Percentiles rank a stretch among this genome's conserved stretches.
phyloP scores from a whole-genome alignment of 1,140 invertebrate genomes.

The Procambarus virginalis region DNA sequence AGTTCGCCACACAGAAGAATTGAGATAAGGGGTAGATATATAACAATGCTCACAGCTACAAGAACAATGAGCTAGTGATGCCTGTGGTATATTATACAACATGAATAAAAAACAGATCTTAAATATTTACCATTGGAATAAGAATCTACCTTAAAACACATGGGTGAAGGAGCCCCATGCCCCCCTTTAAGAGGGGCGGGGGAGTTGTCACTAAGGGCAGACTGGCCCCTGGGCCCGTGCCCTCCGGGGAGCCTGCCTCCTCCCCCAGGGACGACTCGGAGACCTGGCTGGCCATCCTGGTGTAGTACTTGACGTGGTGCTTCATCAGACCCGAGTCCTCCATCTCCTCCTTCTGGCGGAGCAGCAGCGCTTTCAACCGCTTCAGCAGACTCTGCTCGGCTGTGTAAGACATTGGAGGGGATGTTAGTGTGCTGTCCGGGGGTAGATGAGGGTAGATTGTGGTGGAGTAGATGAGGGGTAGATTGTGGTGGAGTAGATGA shows the following conservation, averaged over 20 bases:
- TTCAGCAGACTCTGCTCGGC: slow-evolving; percentile 49
- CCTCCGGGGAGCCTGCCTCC: neutral
- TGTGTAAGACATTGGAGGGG: neutral
- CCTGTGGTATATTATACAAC: no score
- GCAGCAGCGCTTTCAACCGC: slow-evolving; percentile 48
- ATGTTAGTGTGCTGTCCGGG: no score
- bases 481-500: neutral
- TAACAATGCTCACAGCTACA: no score
- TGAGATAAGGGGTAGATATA: no score
- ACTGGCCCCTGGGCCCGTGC: neutral
- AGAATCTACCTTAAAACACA: no score
- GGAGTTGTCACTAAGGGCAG: neutral
- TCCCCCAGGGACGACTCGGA: slow-evolving; percentile 65
- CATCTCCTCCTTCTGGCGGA: slow-evolving; percentile 5
- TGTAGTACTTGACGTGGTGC: slow-evolving; percentile 73
- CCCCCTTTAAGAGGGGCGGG: neutral
- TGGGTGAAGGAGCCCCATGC: no score
- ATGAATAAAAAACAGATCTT: no score
- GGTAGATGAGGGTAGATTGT: neutral
- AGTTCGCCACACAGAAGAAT: no score
- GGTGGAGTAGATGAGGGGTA: neutral
- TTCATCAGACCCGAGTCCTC: slow-evolving; percentile 72
- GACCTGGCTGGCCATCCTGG: slow-evolving; percentile 70
- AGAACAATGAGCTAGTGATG: no score
- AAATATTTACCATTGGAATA: no score